Conservation (phyloP, 2,888 invertebrate species). For the Xanthia togata region DNA sequence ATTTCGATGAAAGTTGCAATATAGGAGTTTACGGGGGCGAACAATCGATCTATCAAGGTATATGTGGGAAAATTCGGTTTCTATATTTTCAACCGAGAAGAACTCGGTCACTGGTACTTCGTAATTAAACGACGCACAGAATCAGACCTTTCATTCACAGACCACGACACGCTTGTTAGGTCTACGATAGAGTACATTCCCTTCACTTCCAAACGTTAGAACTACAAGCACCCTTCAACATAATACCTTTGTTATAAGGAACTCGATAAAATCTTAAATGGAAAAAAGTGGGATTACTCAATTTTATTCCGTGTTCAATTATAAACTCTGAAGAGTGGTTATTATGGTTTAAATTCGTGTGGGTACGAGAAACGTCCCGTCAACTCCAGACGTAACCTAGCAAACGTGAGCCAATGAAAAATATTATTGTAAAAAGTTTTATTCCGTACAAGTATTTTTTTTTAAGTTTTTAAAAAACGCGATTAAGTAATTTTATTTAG, state of each 20-base stretch:
- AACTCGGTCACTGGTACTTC: no score
- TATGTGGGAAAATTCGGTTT: no score
- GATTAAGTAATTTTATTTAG: not conserved
- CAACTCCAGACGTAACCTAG: constrained; percentile 65
- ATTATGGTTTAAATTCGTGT: constrained; percentile 48
- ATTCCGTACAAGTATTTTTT: constrained; percentile 25
- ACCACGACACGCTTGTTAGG: constrained; percentile 15
- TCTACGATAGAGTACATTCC: constrained; percentile 28
- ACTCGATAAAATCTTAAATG: constrained; percentile 66
- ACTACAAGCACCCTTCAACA: constrained; percentile 54
- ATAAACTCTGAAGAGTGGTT: not conserved
- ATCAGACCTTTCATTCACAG: constrained; percentile 7
- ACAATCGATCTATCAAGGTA: no score
- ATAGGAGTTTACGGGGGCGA: no score
- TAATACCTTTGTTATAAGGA: constrained; percentile 59
- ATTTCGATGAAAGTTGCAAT: no score
- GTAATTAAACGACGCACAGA: not conserved
- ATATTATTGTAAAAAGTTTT: constrained; percentile 43
- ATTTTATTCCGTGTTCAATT: constrained; percentile 7
- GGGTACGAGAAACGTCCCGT: constrained; percentile 51
- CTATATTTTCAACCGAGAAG: no score
- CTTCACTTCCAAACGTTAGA: constrained; percentile 42
- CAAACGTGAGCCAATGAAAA: constrained; percentile 38
- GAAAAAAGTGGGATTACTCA: constrained; percentile 58
- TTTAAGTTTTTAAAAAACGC: no score